Evolutionary conservation across 2,888 invertebrate species (phyloP).

Genomic region (Drosophila anceps): DNA sequence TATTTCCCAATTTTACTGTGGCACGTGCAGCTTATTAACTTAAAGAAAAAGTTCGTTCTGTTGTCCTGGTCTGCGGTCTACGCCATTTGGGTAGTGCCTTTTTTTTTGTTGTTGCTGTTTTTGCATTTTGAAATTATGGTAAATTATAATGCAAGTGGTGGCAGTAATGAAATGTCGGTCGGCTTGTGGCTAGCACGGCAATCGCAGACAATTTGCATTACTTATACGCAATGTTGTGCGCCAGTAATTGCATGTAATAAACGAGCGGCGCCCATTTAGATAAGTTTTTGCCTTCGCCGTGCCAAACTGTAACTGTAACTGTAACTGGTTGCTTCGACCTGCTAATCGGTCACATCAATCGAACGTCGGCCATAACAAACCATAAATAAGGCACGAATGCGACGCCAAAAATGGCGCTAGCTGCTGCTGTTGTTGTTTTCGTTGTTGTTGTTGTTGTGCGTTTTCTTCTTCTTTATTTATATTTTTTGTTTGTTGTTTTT

Average conservation of each 20-base stretch:
- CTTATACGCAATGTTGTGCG: constrained; percentile 68
- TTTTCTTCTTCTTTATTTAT: constrained; percentile 9
- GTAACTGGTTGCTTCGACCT: constrained; percentile 46
- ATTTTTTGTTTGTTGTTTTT: constrained; percentile 24
- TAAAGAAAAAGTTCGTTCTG: constrained; percentile 17
- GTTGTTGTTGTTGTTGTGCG: neutral
- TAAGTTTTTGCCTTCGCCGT: constrained; percentile 59
- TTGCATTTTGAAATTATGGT: constrained; percentile 68
- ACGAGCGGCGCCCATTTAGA: constrained; percentile 71
- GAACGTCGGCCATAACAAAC: constrained; percentile 57
- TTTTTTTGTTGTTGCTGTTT: constrained; percentile 2
- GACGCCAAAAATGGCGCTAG: constrained; percentile 58
- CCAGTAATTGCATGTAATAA: constrained; percentile 73
- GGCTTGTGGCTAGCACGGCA: constrained; percentile 29
- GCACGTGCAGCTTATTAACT: constrained; percentile 43
- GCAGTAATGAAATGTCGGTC: constrained; percentile 56
- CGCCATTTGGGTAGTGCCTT: constrained; percentile 9
- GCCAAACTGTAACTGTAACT: constrained; percentile 31
- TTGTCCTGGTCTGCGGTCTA: constrained; percentile 1
- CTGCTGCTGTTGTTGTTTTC: constrained; percentile 8
- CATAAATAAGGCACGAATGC: constrained; percentile 52
- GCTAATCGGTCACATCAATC: constrained; percentile 62
- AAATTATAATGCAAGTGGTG: constrained; percentile 54
- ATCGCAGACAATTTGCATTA: constrained; percentile 58
- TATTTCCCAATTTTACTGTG: neutral